Base-by-base conservation (phyloP, 2,113 vertebrate species). In the Saiga tatarica region DNA sequence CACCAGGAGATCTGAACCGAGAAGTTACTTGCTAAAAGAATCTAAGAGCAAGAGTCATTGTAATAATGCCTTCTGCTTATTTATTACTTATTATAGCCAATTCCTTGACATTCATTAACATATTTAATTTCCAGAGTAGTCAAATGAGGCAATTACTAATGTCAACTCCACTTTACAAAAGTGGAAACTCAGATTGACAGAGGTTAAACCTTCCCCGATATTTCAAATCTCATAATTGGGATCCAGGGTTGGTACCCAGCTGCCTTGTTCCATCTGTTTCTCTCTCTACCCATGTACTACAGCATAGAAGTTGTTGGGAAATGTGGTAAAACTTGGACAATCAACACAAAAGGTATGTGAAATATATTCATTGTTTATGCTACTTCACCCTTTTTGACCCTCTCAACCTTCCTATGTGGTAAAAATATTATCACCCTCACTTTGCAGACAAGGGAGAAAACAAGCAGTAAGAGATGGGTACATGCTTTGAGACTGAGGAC, bases 101-200 rank as follows among this genome's bases (percentile, higher is more conserved):
- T 26, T 74, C n/a, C 33, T 92, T 93, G 59, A 91, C 1, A 53
- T 39, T 71, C 45, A 60, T 89, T 78, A 96, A 55, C 17, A 55
- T 84, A 79, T 23, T 83, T 91, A 59, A 95, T 89, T 94, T 90
- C 97, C 55, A 47, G 67, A 88, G 25, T 71, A 52, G 83, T 82
- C 26, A 53, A 39, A 95, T 83, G 25, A 42, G 89, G 50, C 57
- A 90, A 79, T 55, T 39, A 52, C 50, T 82, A 39, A 83, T 45
- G 62, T 23, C 64, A 67, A 79, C 28, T 83, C 8, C 10, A 50
- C 88, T 86, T 96, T 82, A 45, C 53, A 82, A 53, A 97, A 59
- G 25, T 79, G 8, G 57, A 91, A 94, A 95, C 57, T 30, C 39
- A 86, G 33, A 25, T 1, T 67, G 47, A 19, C 30, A 78, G 79